Conservation (phyloP, 2,888 invertebrate genomes). For the Laspeyria flexula region DNA sequence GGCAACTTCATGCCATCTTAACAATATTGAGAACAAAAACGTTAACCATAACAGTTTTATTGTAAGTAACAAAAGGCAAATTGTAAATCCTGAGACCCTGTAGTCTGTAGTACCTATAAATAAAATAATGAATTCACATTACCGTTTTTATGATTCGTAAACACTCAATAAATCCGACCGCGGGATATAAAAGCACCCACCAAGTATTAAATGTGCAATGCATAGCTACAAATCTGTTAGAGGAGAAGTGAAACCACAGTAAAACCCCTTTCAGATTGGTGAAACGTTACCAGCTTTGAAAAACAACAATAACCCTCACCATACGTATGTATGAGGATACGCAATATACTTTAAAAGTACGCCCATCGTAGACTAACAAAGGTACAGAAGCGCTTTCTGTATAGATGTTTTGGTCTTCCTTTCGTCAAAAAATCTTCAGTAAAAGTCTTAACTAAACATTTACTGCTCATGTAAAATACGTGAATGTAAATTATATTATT, state of each 20-base stretch:
- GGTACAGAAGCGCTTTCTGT: slow-evolving; percentile 38
- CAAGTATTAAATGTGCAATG: slow-evolving; percentile 60
- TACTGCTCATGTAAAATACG: no score
- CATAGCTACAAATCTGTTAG: slow-evolving; percentile 69
- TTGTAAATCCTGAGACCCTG: slow-evolving; percentile 46
- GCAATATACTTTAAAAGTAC: slow-evolving; percentile 80
- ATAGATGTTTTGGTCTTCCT: background rate
- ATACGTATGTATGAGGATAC: slow-evolving; percentile 76
- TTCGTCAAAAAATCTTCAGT: background rate
- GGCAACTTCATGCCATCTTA: background rate
- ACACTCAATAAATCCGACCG: slow-evolving; percentile 75
- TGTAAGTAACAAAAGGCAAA: slow-evolving; percentile 41
- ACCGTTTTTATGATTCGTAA: slow-evolving; percentile 81
- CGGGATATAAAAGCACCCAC: slow-evolving; percentile 64
- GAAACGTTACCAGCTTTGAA: slow-evolving; percentile 74
- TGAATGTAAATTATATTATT: no score
- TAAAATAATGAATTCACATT: slow-evolving; percentile 63
- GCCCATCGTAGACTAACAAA: slow-evolving; percentile 53
- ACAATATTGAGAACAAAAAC: background rate
- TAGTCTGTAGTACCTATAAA: slow-evolving; percentile 36
- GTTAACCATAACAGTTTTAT: slow-evolving; percentile 7
- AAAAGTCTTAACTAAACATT: no score
- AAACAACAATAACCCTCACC: slow-evolving; percentile 81
- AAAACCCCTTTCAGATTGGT: slow-evolving; percentile 67
- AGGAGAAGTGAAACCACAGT: slow-evolving; percentile 59